Evolutionary conservation across 92 coral and sea anemone species (phyloP), one percentile per base, ranked within the genome.

Genomic region (Anthopleura xanthogrammica): DNA sequence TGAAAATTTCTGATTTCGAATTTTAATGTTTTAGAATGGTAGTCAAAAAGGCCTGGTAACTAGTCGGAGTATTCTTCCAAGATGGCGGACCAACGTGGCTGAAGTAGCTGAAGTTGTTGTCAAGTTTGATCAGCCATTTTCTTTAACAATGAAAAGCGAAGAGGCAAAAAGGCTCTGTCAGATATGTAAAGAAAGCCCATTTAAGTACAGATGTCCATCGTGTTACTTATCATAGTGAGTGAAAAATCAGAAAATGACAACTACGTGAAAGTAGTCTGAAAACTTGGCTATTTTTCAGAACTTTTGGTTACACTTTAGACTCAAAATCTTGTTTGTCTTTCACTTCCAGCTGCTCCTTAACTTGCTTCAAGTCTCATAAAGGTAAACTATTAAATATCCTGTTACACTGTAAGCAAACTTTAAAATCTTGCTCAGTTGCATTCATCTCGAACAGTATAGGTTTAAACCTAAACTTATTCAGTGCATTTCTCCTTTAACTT

Each of bases 281-380:
- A n/a, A 29, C 50, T 9, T 46, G 50, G 50, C 50, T 46, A 46
- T 9, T 46, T 46, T 46, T 24, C 60, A 41, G 52, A 56, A 41
- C 48, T 55, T 23, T 46, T 23, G 16, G 3, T 76, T 22, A 14
- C 52, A 8, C 41, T 52, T 80, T 65, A 29, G 5, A 42, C 39
- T 23, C 77, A 36, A 54, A 54, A 46, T 20, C 43, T 42, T 23
- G 19, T 46, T 64, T 22, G 23, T 5, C 75, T 52, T 19, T 54
- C 46, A 74, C 23, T 88, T 41, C 64, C 64, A 93, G 98, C 72
- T 93, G 98, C 68, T 93, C 98, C 39, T 88, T 93, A 40, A 78
- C 87, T n/a, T 93, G 98, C 55, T 93, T 89, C 92, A 93, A 91
- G 88, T 43, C 76, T 57, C 98, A 93, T 68, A 93, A 93, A 93